A percentile compares a stretch with the other conserved stretches of the same genome.
Conservation (phyloP, 2,797 vertebrate genomes). For the Neoniphon sammara region DNA sequence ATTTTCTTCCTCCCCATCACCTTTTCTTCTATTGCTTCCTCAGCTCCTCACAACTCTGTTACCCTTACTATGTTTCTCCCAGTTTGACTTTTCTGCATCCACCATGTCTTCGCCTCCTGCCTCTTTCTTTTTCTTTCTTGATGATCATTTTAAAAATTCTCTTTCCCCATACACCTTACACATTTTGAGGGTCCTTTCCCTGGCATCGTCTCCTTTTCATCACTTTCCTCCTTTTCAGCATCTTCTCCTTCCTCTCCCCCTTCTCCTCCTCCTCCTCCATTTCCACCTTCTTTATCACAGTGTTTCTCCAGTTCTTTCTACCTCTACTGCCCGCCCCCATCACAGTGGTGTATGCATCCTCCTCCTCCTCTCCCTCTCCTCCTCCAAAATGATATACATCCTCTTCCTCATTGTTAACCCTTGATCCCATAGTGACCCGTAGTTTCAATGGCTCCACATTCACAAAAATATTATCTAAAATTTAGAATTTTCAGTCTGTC, state of each 20-base stretch:
- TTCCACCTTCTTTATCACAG: background rate
- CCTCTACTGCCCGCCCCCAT: no score
- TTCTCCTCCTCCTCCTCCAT: background rate
- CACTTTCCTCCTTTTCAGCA: background rate
- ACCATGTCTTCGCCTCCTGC: background rate
- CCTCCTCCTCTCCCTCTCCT: constrained; percentile 1
- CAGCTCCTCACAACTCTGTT: background rate
- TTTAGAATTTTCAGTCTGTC: no score
- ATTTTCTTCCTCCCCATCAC: background rate
- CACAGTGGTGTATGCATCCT: no score
- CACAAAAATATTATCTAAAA: no score
- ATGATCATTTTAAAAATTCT: background rate
- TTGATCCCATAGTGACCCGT: no score
- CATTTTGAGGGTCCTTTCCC: background rate
- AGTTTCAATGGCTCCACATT: no score
- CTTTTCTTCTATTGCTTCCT: background rate
- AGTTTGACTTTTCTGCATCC: background rate
- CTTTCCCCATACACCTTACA: background rate
- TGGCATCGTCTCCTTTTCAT: background rate
- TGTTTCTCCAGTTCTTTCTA: no score
- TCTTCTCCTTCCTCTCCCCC: background rate
- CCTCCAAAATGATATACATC: background rate
- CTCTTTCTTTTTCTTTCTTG: background rate
- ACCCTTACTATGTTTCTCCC: background rate
- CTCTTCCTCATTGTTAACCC: background rate